These are phyloP conservation scores for Prochilodus magdalenae DNA, from an alignment of 2,113 vertebrate genomes.

Conservation along the genomic window DNA sequence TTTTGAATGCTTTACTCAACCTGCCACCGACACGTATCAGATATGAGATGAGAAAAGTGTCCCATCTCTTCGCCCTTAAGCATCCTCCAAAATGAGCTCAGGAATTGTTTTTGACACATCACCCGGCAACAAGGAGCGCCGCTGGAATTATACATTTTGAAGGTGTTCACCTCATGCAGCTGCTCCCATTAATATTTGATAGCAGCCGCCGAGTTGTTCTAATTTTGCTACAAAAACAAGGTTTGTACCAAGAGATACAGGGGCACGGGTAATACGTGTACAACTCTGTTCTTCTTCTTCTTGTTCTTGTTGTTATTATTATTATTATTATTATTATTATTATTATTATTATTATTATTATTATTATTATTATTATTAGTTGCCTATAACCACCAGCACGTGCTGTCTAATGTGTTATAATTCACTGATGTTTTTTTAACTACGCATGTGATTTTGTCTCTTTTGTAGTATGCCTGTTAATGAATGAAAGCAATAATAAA, in stretches of 20 bases:
- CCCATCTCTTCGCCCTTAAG: constrained; percentile 40
- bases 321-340: constrained; percentile 13
- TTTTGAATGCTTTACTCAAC: constrained; percentile 50
- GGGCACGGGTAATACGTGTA: constrained; percentile 3
- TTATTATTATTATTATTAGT: not conserved
- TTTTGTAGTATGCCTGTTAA: not conserved
- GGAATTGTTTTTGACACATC: constrained; percentile 76
- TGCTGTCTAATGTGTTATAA: too few relatives aligned
- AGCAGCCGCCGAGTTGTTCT: constrained; percentile 69
- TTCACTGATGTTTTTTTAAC: too few relatives aligned
- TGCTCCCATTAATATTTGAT: constrained; percentile 80
- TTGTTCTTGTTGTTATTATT: constrained; percentile 20
- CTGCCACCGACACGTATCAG: constrained; percentile 59
- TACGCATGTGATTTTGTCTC: not conserved
- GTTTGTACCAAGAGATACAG: constrained; percentile 77
- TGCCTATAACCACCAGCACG: not conserved
- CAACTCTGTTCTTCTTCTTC: not conserved
- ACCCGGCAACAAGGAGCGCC: constrained; percentile 54
- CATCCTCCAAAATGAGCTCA: constrained; percentile 68
- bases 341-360: not conserved
- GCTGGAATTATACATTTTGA: constrained; percentile 66
- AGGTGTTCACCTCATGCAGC: constrained; percentile 57
- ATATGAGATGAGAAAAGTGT: constrained; percentile 50
- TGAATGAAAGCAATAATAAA: constrained; percentile 10
- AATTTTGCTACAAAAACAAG: constrained; percentile 77